Percentiles rank a stretch among this genome's conserved stretches.
These are phyloP conservation scores for Calephelis nemesis DNA, from an alignment of 1,140 invertebrate genomes.

Conservation along the genomic window DNA sequence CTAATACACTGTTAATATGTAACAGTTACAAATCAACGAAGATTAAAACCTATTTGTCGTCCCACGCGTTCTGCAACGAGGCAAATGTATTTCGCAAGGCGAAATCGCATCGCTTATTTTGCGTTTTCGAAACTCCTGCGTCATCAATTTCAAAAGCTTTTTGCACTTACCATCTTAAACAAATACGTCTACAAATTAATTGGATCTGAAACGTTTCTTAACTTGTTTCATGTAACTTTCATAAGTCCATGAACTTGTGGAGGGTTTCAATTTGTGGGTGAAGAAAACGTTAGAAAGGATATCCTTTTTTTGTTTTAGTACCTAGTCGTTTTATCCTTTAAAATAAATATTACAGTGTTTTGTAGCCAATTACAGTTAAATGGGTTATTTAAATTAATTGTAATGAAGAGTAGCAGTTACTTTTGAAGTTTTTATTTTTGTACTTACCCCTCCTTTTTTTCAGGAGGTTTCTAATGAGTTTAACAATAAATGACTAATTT, in stretches of 20 bases:
- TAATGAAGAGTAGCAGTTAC: too few species aligned
- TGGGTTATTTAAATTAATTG: too few species aligned
- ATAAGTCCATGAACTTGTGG: slow-evolving; percentile 1
- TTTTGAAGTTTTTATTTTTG: too few species aligned
- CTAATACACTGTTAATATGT: slow-evolving; percentile 28
- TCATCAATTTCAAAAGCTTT: slow-evolving; percentile 57
- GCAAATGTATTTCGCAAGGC: slow-evolving; percentile 68
- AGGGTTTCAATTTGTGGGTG: not conserved
- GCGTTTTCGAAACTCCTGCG: slow-evolving; percentile 74
- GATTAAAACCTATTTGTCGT: slow-evolving; percentile 73
- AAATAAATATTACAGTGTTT: too few species aligned
- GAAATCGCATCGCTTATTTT: slow-evolving; percentile 75
- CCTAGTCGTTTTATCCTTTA: too few species aligned
- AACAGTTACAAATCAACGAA: slow-evolving; percentile 38
- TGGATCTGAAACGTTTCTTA: slow-evolving; percentile 6
- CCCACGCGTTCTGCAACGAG: slow-evolving; percentile 71
- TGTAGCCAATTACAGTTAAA: too few species aligned
- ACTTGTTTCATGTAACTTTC: slow-evolving; percentile 10
- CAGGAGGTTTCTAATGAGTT: too few species aligned
- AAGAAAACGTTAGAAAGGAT: too few species aligned
- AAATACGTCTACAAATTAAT: slow-evolving; percentile 23
- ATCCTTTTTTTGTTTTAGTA: too few species aligned
- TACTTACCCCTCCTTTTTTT: too few species aligned
- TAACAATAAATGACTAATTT: not conserved
- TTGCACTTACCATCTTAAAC: slow-evolving; percentile 50